phyloP scores from a whole-genome alignment of 1,140 invertebrate species.

The Hetaerina americana region DNA sequence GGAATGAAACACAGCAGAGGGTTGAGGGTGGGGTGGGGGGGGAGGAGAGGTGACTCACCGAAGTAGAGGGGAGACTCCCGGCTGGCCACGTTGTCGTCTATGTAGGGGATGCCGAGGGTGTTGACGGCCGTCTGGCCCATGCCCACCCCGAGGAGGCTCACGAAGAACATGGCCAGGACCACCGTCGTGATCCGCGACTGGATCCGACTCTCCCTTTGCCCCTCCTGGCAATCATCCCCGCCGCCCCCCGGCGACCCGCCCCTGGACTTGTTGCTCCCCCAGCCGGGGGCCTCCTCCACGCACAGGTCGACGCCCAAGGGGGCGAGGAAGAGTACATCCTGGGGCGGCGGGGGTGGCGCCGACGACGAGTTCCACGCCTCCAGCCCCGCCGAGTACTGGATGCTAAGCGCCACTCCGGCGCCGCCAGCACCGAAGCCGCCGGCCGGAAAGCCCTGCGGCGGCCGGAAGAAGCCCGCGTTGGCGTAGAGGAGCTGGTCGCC shows the following conservation, averaged over 20 bases:
- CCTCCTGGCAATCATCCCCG: constrained; percentile 36
- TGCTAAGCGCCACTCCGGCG: neutral
- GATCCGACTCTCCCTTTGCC: constrained; percentile 43
- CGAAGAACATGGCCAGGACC: constrained; percentile 73
- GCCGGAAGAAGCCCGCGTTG: constrained; percentile 30
- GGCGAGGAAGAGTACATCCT: constrained; percentile 12
- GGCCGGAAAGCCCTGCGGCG: neutral
- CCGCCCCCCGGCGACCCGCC: constrained; percentile 24
- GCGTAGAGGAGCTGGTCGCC: constrained; percentile 54
- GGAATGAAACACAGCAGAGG: neutral
- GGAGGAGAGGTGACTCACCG: constrained; percentile 40
- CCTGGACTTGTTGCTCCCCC: neutral
- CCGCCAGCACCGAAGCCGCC: neutral
- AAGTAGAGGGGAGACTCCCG: constrained; percentile 88
- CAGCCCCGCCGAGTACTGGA: neutral
- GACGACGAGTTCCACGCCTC: neutral
- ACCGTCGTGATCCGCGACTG: constrained; percentile 64
- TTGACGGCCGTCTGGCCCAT: constrained; percentile 87
- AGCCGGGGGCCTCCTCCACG: constrained; percentile 9
- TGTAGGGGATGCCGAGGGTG: constrained; percentile 85
- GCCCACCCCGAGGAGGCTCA: constrained; percentile 75
- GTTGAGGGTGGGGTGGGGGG: neutral
- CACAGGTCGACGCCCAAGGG: constrained; percentile 23
- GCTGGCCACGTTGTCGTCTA: constrained; percentile 85
- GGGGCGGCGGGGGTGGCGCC: constrained; percentile 16